Conservation (phyloP, 2,113 vertebrate genomes). For the Pelecanoides urinatrix region DNA sequence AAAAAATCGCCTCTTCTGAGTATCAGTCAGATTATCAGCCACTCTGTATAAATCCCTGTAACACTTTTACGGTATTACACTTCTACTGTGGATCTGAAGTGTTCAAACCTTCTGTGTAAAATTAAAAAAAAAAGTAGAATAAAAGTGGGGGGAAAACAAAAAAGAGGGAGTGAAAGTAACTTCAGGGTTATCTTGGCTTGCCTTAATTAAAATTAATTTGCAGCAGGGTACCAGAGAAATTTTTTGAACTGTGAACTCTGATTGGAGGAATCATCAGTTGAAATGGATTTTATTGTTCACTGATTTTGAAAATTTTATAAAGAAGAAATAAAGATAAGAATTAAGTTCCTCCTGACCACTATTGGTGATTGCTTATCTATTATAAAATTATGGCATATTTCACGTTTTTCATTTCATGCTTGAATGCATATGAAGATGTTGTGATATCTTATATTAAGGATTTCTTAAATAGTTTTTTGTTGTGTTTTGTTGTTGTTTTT, state of each 20-base stretch:
- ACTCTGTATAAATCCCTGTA: neutral
- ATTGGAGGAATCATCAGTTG: neutral
- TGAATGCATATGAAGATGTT: neutral
- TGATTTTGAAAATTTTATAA: neutral
- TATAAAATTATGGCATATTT: neutral
- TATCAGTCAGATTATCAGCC: neutral
- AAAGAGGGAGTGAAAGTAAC: neutral
- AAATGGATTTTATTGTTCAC: neutral
- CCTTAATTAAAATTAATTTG: neutral
- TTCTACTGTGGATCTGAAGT: neutral
- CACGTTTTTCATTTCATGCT: neutral
- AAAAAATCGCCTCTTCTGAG: neutral
- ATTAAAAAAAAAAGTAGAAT: neutral
- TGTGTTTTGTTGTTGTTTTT: no score
- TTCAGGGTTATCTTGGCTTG: neutral
- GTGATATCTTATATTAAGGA: neutral
- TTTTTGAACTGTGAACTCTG: neutral
- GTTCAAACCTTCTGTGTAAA: neutral
- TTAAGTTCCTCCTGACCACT: neutral
- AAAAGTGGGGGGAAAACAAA: neutral
- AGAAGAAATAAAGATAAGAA: neutral
- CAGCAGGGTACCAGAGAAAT: accelerated
- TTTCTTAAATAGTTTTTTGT: neutral
- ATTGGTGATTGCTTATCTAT: neutral
- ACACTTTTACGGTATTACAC: neutral